A percentile compares a stretch with the other conserved stretches of the same genome.
phyloP scores from a whole-genome alignment of 2,113 vertebrate species.

The Pavo muticus region DNA sequence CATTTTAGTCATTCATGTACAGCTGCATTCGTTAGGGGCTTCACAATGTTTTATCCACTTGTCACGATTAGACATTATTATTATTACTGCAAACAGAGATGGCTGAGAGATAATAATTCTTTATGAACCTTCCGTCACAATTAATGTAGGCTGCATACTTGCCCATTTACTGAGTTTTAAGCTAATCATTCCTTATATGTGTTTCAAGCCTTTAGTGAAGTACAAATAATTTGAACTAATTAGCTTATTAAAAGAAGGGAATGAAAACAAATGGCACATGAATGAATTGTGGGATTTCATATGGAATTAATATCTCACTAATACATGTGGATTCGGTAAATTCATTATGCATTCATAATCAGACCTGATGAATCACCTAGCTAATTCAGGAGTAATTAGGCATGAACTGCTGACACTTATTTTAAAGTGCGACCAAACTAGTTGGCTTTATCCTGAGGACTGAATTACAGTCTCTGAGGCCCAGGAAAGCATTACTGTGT shows the following conservation, averaged over 20 bases:
- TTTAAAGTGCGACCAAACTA: conserved; percentile 73
- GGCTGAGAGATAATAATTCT: conserved; percentile 76
- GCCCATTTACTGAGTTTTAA: conserved; percentile 75
- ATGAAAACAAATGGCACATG: conserved; percentile 84
- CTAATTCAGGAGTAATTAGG: conserved; percentile 83
- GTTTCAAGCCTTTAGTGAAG: conserved; percentile 80
- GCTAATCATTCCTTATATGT: conserved; percentile 80
- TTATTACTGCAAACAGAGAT: conserved; percentile 77
- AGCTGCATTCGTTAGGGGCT: conserved; percentile 71
- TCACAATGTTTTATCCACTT: conserved; percentile 73
- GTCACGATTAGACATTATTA: conserved; percentile 76
- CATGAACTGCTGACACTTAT: conserved; percentile 78
- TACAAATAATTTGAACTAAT: conserved; percentile 86
- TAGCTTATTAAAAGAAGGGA: conserved; percentile 81
- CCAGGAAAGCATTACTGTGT: not conserved
- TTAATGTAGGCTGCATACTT: conserved; percentile 71
- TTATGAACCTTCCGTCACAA: conserved; percentile 79
- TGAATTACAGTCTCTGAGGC: not conserved
- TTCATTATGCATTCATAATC: conserved; percentile 82
- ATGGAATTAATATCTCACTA: conserved; percentile 80
- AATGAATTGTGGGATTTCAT: conserved; percentile 79
- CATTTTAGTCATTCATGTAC: conserved; percentile 67
- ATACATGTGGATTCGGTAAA: conserved; percentile 80
- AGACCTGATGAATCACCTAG: conserved; percentile 83
- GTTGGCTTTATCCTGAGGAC: conserved; percentile 67